A percentile compares a stretch with the other conserved stretches of the same genome.
These are phyloP conservation scores for Phytoseiulus persimilis DNA, from an alignment of 2,888 invertebrate species.

Conservation along the genomic window DNA sequence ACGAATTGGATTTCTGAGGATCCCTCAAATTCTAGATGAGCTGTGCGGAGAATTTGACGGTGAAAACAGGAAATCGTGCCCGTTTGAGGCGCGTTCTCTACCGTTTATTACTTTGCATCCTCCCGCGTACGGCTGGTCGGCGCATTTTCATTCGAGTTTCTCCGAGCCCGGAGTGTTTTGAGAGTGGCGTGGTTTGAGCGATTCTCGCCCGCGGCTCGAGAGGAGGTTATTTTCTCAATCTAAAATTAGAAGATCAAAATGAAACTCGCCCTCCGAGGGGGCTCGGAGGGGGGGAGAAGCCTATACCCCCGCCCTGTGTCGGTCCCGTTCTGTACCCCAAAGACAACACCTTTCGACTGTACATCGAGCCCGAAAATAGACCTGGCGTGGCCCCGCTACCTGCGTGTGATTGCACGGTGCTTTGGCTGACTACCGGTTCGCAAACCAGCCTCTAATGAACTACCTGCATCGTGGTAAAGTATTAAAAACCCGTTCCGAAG, in stretches of 20 bases:
- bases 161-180: background rate
- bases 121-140: too few species aligned
- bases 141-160: background rate
- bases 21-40: too few species aligned
- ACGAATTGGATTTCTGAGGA: too few species aligned
- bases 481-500: background rate
- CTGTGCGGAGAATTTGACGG: too few species aligned
- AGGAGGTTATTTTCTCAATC: background rate
- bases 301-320: background rate
- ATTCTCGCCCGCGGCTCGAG: background rate
- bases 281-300: background rate
- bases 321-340: background rate
- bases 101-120: too few species aligned
- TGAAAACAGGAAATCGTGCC: too few species aligned
- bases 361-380: background rate
- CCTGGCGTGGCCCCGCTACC: background rate
- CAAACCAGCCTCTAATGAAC: background rate
- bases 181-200: background rate
- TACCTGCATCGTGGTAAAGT: background rate
- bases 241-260: constrained; percentile 5
- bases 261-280: background rate
- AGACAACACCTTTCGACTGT: background rate
- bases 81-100: too few species aligned
- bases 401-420: constrained; percentile 5
- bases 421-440: background rate